Conservation (phyloP, 2,113 vertebrate species). For the Hyaena hyaena region DNA sequence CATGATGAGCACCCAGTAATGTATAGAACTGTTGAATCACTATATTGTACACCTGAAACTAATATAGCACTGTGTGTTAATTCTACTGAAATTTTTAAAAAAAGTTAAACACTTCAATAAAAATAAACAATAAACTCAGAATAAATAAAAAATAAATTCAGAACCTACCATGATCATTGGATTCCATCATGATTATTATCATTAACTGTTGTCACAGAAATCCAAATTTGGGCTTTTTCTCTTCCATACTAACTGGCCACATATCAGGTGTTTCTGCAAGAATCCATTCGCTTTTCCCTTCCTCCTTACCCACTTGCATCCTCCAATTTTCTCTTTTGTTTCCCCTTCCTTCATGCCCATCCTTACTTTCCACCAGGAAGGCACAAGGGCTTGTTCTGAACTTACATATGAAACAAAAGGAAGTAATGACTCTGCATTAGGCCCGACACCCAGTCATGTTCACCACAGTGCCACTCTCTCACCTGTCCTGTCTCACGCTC, state of each 20-base stretch:
- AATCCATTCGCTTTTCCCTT: background rate
- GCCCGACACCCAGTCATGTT: background rate
- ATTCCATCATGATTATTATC: background rate
- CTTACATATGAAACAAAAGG: background rate
- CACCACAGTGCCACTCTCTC: background rate
- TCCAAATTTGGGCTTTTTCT: background rate
- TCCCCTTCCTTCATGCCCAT: background rate
- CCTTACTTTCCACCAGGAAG: background rate
- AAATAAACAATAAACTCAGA: background rate
- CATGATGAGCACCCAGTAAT: background rate
- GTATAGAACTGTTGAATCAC: background rate
- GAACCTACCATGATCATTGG: background rate
- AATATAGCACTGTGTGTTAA: background rate
- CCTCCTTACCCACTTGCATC: background rate
- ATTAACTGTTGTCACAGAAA: background rate
- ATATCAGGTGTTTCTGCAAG: background rate
- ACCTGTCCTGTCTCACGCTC: background rate
- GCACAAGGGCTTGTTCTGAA: background rate
- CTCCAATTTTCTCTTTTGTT: background rate
- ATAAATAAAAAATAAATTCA: background rate
- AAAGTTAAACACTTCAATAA: background rate
- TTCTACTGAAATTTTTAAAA: background rate
- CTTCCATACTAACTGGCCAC: background rate
- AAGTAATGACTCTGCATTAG: background rate
- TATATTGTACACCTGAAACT: background rate